These are phyloP conservation scores for Rhagophthalmus giganteus DNA, from an alignment of 2,888 invertebrate genomes.

Conservation along the genomic window DNA sequence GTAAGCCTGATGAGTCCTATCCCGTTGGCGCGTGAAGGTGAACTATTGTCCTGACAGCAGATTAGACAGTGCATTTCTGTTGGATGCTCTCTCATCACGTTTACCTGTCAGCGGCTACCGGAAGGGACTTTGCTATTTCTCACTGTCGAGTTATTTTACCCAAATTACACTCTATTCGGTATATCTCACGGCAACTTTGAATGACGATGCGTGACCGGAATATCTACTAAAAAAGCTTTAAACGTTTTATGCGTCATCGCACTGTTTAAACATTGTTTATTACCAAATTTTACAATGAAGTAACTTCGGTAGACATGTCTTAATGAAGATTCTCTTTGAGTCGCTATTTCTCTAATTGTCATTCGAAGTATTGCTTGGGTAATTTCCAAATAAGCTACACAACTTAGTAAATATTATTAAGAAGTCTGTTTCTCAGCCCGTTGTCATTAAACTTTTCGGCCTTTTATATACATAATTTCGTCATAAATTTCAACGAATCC, in stretches of 20 bases:
- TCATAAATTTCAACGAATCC: too few species aligned
- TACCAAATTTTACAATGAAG: conserved; percentile 40
- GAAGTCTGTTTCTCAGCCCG: conserved; percentile 13
- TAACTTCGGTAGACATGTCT: conserved; percentile 29
- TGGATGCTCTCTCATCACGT: conserved; percentile 36
- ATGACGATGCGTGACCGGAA: conserved; percentile 51
- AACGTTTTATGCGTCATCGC: conserved; percentile 28
- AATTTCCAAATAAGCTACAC: conserved; percentile 25
- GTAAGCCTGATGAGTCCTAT: conserved; percentile 26
- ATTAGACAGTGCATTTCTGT: conserved; percentile 26
- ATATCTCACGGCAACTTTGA: conserved; percentile 47
- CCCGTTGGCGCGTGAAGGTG: conserved; percentile 26
- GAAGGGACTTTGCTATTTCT: conserved; percentile 51
- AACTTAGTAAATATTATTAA: conserved; percentile 22
- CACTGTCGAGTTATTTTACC: conserved; percentile 52
- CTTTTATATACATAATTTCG: too few species aligned
- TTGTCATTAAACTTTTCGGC: conserved; percentile 3
- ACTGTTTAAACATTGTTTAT: conserved; percentile 38
- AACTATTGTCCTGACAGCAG: conserved; percentile 27
- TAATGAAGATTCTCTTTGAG: conserved; percentile 25
- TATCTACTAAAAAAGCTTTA: conserved; percentile 34
- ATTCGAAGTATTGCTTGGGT: conserved; percentile 22
- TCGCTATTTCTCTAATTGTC: conserved; percentile 23
- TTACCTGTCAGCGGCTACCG: conserved; percentile 49
- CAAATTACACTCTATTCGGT: conserved; percentile 48